Conservation (phyloP, 2,888 invertebrate species). For the Graphium colonna region DNA sequence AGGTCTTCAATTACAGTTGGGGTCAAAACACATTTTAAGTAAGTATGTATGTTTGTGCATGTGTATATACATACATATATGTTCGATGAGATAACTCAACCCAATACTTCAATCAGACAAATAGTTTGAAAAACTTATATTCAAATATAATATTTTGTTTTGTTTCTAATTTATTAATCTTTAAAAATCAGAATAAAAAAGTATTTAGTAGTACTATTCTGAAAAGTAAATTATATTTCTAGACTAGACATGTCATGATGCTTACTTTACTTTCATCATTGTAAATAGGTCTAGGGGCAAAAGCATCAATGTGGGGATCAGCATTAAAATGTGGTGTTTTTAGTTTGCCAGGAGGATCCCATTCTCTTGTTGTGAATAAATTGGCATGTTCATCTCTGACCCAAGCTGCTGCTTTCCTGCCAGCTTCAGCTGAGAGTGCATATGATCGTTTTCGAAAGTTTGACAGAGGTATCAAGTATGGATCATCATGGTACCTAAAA, state of each 20-base stretch:
- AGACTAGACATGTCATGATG: no score
- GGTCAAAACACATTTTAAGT: no score
- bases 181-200: not conserved
- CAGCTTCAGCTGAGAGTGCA: conserved; percentile 91
- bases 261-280: conserved; percentile 84
- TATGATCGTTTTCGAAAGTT: conserved; percentile 84
- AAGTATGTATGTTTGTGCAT: no score
- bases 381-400: conserved; percentile 86
- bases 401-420: conserved; percentile 92
- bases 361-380: conserved; percentile 82
- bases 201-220: not conserved
- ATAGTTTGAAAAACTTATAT: no score
- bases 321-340: conserved; percentile 73
- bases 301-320: conserved; percentile 84
- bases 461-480: conserved; percentile 89
- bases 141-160: no score
- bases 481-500: conserved; percentile 91
- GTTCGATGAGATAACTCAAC: no score
- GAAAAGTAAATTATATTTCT: no score
- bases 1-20: no score
- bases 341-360: conserved; percentile 81
- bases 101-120: no score
- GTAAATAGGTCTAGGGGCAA: conserved; percentile 84
- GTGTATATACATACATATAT: no score
- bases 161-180: no score